Percentiles rank a stretch among this genome's conserved stretches.
These are phyloP conservation scores for Carabus problematicus DNA, from an alignment of 2,888 invertebrate genomes.

Conservation along the genomic window DNA sequence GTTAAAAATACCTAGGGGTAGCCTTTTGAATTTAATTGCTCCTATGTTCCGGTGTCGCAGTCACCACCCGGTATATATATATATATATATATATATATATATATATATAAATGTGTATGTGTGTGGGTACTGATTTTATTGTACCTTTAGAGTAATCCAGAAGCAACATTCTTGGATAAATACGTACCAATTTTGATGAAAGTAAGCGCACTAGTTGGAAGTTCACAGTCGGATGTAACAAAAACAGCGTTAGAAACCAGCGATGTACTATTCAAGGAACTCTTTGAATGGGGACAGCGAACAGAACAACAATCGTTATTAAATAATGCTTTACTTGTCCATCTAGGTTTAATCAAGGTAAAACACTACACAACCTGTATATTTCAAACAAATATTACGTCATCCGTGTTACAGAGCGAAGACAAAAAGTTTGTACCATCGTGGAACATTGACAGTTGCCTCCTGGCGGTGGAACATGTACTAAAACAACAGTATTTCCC, in stretches of 20 bases:
- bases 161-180: constrained; percentile 54
- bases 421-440: constrained; percentile 69
- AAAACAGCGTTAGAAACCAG: constrained; percentile 57
- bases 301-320: constrained; percentile 60
- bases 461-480: constrained; percentile 64
- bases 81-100: too few relatives aligned
- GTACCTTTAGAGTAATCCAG: constrained; percentile 47
- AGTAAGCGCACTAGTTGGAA: constrained; percentile 63
- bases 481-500: constrained; percentile 64
- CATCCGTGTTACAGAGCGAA: constrained; percentile 66
- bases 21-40: too few relatives aligned
- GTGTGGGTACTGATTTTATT: not conserved
- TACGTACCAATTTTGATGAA: constrained; percentile 62
- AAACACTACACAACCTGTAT: constrained; percentile 36
- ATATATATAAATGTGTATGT: constrained; percentile 24
- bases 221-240: constrained; percentile 60
- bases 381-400: constrained; percentile 24
- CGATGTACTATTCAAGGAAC: constrained; percentile 61
- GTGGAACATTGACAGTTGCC: constrained; percentile 70
- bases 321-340: constrained; percentile 70
- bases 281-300: constrained; percentile 63
- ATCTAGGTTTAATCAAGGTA: constrained; percentile 77
- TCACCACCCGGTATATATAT: too few relatives aligned
- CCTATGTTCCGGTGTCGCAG: too few relatives aligned
- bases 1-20: too few relatives aligned